Base-by-base conservation (phyloP, 2,888 invertebrate genomes). In the Pachliopta kotzebuea region DNA sequence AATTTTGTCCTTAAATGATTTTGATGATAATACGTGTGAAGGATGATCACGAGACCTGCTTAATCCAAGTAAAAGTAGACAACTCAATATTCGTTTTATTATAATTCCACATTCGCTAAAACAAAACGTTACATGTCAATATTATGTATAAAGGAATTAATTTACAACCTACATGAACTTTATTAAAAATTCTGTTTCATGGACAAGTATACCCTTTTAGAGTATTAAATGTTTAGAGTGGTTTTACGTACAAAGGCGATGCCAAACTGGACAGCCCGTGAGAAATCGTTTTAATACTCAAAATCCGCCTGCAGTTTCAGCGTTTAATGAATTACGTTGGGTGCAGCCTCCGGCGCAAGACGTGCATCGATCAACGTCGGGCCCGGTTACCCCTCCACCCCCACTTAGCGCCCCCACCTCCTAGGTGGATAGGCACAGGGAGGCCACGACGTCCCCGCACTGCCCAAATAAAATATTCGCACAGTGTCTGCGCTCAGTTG, bases 291-390 rank as follows among this genome's bases (percentile, higher is more conserved):
- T 90, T 90, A 89, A 90, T 90, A 87, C 89, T 86, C 89, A 90
- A 90, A 90, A 89, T 88, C 90, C 89, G 88, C 88, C 85, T 86
- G 88, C 88, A 90, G 90, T 88, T 89, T 88, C 88, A 90, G 81
- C 88, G 88, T 90, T 90, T 91, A 91, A 91, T 91, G 90, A 91
- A 91, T 91, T 90, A 91, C 90, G 89, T 88, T 85, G 90, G 88
- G 84, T 88, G 90, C 92, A 90, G 90, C 89, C 91, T 89, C 92
- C 89, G 92, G 92, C 92, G 92, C 93, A 93, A 93, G 93, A 93
- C 93, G 93, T 92, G 92, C 93, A 93, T 93, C 93, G 93, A 93
- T 93, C 93, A 93, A 93, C 92, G 92, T 92, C 93, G 88, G 85
- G 85, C 86, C 73, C 74, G 72, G 70, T 71, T 74, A 75, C 71